A percentile compares a stretch with the other conserved stretches of the same genome.
phyloP scores from a whole-genome alignment of 2,797 vertebrate species.

The Typhlichthys subterraneus region DNA sequence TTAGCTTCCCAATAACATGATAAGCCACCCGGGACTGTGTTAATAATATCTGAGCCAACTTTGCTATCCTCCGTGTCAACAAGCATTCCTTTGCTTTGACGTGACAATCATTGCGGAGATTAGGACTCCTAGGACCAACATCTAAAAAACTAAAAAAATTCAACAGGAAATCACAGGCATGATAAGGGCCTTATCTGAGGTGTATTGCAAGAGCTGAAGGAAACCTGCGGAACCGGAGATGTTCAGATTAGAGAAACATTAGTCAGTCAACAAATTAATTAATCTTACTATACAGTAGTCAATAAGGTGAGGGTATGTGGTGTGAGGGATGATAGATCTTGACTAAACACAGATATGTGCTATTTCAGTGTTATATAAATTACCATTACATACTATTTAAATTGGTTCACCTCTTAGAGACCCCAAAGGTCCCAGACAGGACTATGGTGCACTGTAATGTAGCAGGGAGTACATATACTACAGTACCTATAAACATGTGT shows the following conservation, averaged over 20 bases:
- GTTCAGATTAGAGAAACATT: not conserved
- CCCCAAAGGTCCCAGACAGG: not conserved
- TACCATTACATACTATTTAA: slow-evolving; percentile 1
- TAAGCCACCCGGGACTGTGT: slow-evolving; percentile 34
- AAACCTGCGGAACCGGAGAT: slow-evolving; percentile 40
- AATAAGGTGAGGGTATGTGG: not conserved
- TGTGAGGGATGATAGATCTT: not conserved
- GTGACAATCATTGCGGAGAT: slow-evolving; percentile 37
- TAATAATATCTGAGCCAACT: slow-evolving; percentile 46
- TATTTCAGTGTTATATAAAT: not conserved
- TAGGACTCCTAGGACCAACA: slow-evolving; percentile 20
- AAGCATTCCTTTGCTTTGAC: slow-evolving; percentile 41
- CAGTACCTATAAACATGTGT: no score
- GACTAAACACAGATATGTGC: not conserved
- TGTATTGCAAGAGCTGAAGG: slow-evolving; percentile 39
- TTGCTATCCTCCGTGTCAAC: slow-evolving; percentile 33
- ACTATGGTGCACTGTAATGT: no score
- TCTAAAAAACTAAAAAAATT: slow-evolving; percentile 24
- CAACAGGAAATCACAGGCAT: slow-evolving; percentile 11
- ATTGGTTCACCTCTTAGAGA: not conserved
- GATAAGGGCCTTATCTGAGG: slow-evolving; percentile 42
- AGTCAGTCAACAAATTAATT: not conserved
- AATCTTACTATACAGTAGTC: not conserved
- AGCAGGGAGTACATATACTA: no score
- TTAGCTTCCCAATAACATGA: slow-evolving; percentile 27